These are phyloP conservation scores for Phymorhynchus buccinoides DNA, from an alignment of 1,140 invertebrate species.

Conservation along the genomic window DNA sequence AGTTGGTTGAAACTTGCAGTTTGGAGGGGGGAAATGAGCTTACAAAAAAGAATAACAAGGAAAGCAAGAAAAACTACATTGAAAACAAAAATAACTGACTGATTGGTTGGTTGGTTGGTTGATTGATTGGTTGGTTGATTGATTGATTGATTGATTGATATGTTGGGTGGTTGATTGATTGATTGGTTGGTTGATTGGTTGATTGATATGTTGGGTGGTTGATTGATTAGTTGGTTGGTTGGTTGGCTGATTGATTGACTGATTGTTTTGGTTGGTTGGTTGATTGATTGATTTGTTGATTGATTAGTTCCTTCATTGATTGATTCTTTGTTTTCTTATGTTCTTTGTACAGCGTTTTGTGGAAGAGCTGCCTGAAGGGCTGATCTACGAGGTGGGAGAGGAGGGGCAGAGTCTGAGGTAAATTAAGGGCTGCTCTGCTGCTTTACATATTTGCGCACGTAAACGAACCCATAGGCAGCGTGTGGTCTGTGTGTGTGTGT, in stretches of 20 bases:
- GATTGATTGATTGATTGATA: neutral
- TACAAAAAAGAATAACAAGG: neutral
- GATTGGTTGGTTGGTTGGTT: too few species aligned
- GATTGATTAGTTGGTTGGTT: too few species aligned
- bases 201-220: too few species aligned
- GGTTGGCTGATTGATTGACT: too few species aligned
- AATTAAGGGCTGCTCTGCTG: constrained; percentile 25
- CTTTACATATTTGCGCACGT: too few species aligned
- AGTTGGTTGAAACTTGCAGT: neutral
- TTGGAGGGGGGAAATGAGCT: neutral
- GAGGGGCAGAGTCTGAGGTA: constrained; percentile 49
- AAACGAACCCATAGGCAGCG: too few species aligned
- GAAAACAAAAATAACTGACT: too few species aligned
- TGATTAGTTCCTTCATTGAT: too few species aligned
- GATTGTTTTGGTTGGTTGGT: too few species aligned
- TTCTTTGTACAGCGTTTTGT: constrained; percentile 21
- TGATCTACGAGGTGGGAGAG: constrained; percentile 40
- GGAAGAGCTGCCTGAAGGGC: constrained; percentile 30
- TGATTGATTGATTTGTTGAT: neutral
- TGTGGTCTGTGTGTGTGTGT: neutral
- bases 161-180: neutral
- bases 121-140: too few species aligned
- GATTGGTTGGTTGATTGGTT: too few species aligned
- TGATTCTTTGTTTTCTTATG: too few species aligned
- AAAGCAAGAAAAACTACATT: neutral